Evolutionary conservation across 2,888 invertebrate species (phyloP).

Genomic region (Eupithecia subfuscata): DNA sequence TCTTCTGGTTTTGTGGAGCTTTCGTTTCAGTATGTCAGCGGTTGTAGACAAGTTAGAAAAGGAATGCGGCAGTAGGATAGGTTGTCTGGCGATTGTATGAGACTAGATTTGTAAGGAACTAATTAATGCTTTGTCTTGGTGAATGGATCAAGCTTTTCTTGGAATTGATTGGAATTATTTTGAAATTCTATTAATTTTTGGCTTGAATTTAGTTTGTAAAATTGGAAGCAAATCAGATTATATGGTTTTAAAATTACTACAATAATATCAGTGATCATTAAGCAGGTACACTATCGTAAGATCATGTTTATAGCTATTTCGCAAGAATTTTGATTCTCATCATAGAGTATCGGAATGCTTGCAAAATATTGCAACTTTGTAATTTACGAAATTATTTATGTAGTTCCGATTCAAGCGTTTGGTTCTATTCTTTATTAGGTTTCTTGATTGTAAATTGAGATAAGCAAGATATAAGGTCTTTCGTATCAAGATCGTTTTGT

Average conservation of each 20-base stretch:
- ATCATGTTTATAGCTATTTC: conserved; percentile 42
- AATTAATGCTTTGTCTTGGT: conserved; percentile 3
- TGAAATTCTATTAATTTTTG: neutral
- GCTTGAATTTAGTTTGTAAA: neutral
- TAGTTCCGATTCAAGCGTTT: conserved; percentile 24
- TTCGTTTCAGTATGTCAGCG: conserved; percentile 42
- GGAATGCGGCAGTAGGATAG: conserved; percentile 7
- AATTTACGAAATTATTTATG: conserved; percentile 51
- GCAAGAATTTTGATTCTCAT: conserved; percentile 50
- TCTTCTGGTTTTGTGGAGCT: conserved; percentile 46
- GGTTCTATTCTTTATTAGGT: conserved; percentile 9
- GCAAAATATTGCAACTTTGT: conserved; percentile 38
- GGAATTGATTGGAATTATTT: neutral
- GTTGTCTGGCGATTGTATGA: neutral
- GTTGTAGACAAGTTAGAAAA: conserved; percentile 5
- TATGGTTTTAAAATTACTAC: neutral
- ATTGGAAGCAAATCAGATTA: neutral
- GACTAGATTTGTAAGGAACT: conserved; percentile 3
- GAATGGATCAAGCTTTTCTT: neutral
- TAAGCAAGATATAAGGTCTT: conserved; percentile 1
- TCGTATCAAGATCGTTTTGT: conserved; percentile 7
- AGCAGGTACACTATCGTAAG: conserved; percentile 12
- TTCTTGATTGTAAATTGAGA: conserved; percentile 5
- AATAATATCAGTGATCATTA: conserved; percentile 12
- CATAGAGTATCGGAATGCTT: conserved; percentile 38